A percentile compares a stretch with the other conserved stretches of the same genome.
Evolutionary conservation across 2,113 vertebrate genomes (phyloP).

Genomic region (Menura novaehollandiae): DNA sequence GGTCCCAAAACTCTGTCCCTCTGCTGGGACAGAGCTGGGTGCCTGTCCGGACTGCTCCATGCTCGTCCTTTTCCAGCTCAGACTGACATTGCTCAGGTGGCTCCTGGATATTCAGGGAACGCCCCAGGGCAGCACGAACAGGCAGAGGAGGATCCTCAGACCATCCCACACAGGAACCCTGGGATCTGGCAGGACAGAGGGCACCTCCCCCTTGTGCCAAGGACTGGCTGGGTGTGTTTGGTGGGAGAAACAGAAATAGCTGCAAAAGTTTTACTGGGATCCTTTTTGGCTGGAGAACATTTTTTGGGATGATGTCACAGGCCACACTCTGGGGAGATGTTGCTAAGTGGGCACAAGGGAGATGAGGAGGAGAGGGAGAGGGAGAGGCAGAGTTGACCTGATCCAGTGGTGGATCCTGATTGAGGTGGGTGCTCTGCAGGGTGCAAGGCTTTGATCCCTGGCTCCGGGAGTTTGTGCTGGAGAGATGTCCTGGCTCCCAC

Average conservation of each 20-base stretch:
- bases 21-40: not conserved
- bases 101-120: not conserved
- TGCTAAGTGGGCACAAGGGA: not conserved
- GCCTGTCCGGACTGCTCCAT: not conserved
- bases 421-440: not conserved
- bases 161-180: not conserved
- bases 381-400: not conserved
- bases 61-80: fast-evolving
- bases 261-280: not conserved
- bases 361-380: not conserved
- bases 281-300: not conserved
- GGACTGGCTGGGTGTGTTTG: not conserved
- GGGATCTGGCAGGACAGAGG: not conserved
- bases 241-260: not conserved
- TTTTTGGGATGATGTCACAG: not conserved
- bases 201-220: not conserved
- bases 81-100: fast-evolving
- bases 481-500: not conserved
- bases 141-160: not conserved
- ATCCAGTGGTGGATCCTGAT: not conserved
- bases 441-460: not conserved
- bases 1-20: not conserved
- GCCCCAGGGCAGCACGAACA: fast-evolving
- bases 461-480: not conserved
- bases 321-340: fast-evolving